Evolutionary conservation across 2,113 vertebrate genomes (phyloP), one percentile per base, ranked within the genome.

Genomic region (Festucalex cinctus): DNA sequence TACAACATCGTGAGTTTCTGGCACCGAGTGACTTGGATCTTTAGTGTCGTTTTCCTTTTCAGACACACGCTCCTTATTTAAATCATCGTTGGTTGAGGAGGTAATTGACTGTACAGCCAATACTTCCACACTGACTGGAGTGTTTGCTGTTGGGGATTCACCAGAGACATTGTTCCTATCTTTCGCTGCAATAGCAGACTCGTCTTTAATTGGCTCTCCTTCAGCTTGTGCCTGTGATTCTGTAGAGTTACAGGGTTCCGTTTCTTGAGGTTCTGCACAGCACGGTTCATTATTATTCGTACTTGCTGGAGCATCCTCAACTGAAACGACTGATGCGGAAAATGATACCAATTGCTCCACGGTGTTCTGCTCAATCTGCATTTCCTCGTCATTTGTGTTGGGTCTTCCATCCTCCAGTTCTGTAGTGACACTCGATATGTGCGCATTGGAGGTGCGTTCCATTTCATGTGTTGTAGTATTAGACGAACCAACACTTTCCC

Each of bases 81-180:
- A 7, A 39, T 12, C 58, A 7, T 32, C 26, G 2, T 36, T 5
- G 4, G 37, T 28, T 51, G 53, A 24, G 20, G 32, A 49, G 63
- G 67, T 41, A 43, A 41, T 22, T 24, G 4, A 16, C 20, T 41
- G 46, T 3, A 22, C 13, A 35, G 68, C 62, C 44, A n/a, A 63
- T 17, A 3, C 12, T 36, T 68, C 39, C 54, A 32, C 48, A 36
- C 39, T 22, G n/a, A 20, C 44, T 49, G 9, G 19, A 49, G 39
- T 12, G 14, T 12, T 22, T 54, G 8, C 36, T 67, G 17, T n/a
- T 0, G 46, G 9, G 36, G 48, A 63, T 26, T 76, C 71, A 53
- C 2, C 63, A 17, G 10, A 28, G 9, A 36, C 41, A 43, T 62
- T 12, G 19, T 77, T 75, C 19, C 75, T 64, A 39, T 81, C 72